phyloP scores from a whole-genome alignment of 2,888 invertebrate species.

The Ecliptopera silaceata region DNA sequence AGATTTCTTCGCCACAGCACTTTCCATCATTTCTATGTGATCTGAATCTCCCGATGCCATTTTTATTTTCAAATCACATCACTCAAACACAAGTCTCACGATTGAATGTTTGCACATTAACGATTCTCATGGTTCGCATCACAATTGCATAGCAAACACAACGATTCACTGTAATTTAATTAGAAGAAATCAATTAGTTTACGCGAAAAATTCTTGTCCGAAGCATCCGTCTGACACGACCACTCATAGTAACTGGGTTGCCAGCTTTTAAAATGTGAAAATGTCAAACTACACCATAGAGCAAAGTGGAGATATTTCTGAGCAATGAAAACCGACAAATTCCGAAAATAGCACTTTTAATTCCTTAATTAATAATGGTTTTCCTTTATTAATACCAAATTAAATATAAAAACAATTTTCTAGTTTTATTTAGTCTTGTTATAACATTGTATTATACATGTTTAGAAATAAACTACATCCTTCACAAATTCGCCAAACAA shows the following conservation, averaged over 20 bases:
- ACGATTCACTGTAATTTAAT: constrained; percentile 80
- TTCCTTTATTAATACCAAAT: no score
- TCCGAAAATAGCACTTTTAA: no score
- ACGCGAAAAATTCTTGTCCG: constrained; percentile 74
- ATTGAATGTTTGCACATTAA: constrained; percentile 63
- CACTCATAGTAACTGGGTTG: constrained; percentile 72
- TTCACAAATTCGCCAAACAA: constrained; percentile 27
- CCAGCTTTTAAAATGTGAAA: constrained; percentile 45
- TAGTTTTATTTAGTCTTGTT: no score
- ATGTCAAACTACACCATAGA: constrained; percentile 33
- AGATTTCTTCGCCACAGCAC: constrained; percentile 84
- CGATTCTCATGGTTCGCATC: constrained; percentile 75
- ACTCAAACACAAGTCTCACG: constrained; percentile 72
- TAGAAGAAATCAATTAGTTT: constrained; percentile 80
- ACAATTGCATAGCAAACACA: constrained; percentile 72
- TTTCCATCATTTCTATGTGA: constrained; percentile 90
- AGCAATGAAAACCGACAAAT: no score
- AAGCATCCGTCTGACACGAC: constrained; percentile 78
- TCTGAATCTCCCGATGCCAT: constrained; percentile 95
- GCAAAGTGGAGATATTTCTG: constrained; percentile 39
- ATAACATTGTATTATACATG: neutral
- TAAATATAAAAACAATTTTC: no score
- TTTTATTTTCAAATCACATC: constrained; percentile 76
- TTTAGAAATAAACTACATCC: neutral
- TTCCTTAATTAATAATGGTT: no score